Conservation (phyloP, 2,113 vertebrate genomes). For the Meles meles region DNA sequence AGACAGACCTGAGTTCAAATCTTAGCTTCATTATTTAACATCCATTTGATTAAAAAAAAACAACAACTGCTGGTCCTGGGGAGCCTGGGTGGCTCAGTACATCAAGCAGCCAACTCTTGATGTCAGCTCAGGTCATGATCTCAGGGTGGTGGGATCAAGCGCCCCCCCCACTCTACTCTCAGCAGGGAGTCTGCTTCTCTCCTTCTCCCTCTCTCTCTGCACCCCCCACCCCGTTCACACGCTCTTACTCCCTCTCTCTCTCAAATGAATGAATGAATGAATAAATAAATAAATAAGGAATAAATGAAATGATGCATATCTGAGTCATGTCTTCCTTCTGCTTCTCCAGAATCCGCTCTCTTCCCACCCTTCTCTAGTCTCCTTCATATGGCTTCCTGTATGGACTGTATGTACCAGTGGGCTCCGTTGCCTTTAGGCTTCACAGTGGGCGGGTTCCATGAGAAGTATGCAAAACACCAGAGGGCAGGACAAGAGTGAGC, state of each 20-base stretch:
- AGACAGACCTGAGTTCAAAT: slow-evolving; percentile 1
- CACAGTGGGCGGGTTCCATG: background rate
- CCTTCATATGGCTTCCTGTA: background rate
- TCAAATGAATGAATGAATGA: background rate
- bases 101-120: background rate
- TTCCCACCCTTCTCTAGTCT: background rate
- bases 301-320: background rate
- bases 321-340: background rate
- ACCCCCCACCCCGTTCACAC: background rate
- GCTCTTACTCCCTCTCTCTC: background rate
- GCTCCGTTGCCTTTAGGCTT: background rate
- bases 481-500: background rate
- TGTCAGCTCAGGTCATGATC: background rate
- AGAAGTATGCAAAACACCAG: background rate
- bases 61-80: background rate
- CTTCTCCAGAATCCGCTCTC: background rate
- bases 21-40: background rate
- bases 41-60: background rate
- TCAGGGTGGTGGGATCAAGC: background rate
- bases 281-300: background rate
- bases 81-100: background rate
- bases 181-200: background rate
- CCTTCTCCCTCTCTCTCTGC: background rate
- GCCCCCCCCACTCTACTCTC: background rate
- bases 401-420: background rate